phyloP scores from a whole-genome alignment of 2,797 vertebrate genomes.

The Sciurus vulgaris region DNA sequence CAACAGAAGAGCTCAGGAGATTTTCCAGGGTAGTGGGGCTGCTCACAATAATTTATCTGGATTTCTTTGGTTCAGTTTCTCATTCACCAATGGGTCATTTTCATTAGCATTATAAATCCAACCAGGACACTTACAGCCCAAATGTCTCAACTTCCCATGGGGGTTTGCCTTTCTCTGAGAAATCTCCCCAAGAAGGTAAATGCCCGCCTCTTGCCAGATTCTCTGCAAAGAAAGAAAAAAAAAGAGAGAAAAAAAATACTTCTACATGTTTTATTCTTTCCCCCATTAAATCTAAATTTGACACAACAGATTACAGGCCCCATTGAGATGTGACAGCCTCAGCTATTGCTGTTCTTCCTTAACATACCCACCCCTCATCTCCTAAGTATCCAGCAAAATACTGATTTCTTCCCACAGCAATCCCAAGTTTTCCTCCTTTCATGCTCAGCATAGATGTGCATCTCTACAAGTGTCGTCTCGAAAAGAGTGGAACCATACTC shows the following conservation, averaged over 20 bases:
- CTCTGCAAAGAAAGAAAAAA: neutral
- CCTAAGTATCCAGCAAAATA: neutral
- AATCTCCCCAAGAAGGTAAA: neutral
- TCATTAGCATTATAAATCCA: conserved; percentile 5
- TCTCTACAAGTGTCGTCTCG: neutral
- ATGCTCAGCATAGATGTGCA: neutral
- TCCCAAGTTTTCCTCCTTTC: neutral
- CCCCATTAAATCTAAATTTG: conserved; percentile 16
- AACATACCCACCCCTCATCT: neutral
- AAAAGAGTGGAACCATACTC: neutral
- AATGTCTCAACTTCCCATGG: neutral
- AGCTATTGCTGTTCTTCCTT: neutral
- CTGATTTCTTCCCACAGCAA: neutral
- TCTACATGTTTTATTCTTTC: neutral
- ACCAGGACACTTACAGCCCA: neutral
- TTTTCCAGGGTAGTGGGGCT: neutral
- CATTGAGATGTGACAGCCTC: neutral
- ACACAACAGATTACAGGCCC: neutral
- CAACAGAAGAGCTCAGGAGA: conserved; percentile 22
- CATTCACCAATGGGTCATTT: neutral
- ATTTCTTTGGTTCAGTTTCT: conserved; percentile 27
- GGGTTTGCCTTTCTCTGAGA: conserved; percentile 5
- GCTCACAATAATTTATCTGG: conserved; percentile 10
- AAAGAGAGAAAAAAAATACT: neutral
- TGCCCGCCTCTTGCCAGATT: neutral